phyloP scores from a whole-genome alignment of 35 echinoderm and acorn worm genomes.

The Apostichopus parvimensis region DNA sequence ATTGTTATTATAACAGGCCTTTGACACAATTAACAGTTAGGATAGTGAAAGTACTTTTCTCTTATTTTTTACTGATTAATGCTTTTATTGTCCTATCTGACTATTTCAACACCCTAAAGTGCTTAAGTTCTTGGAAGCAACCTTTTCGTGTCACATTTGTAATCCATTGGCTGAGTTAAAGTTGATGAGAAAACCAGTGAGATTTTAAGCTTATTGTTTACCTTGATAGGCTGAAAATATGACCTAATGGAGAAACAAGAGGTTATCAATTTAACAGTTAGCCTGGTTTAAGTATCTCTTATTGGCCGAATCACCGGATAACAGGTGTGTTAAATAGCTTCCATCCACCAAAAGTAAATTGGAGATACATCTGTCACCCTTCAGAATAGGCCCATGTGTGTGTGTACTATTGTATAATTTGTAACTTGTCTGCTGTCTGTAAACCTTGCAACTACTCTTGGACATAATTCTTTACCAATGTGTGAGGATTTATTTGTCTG shows the following conservation, averaged over 20 bases:
- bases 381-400: too few relatives aligned
- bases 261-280: slow-evolving; percentile 13
- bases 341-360: not conserved
- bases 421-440: too few relatives aligned
- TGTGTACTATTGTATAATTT: too few relatives aligned
- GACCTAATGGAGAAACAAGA: slow-evolving; percentile 15
- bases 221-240: slow-evolving; percentile 4
- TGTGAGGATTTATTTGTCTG: too few relatives aligned
- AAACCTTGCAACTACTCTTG: too few relatives aligned
- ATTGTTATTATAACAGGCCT: not conserved
- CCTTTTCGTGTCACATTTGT: slow-evolving; percentile 15
- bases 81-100: not conserved
- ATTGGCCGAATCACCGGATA: slow-evolving; percentile 6
- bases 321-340: slow-evolving; percentile 25
- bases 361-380: too few relatives aligned
- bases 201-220: slow-evolving; percentile 1
- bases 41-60: not conserved
- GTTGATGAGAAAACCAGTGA: slow-evolving; percentile 8
- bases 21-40: not conserved
- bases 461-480: too few relatives aligned
- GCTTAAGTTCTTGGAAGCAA: slow-evolving; percentile 18
- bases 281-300: not conserved
- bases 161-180: not conserved
- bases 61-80: not conserved
- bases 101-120: not conserved